Evolutionary conservation across 2,888 invertebrate genomes (phyloP), one percentile per base, ranked within the genome.

Genomic region (Leptarthrus brevirostris): DNA sequence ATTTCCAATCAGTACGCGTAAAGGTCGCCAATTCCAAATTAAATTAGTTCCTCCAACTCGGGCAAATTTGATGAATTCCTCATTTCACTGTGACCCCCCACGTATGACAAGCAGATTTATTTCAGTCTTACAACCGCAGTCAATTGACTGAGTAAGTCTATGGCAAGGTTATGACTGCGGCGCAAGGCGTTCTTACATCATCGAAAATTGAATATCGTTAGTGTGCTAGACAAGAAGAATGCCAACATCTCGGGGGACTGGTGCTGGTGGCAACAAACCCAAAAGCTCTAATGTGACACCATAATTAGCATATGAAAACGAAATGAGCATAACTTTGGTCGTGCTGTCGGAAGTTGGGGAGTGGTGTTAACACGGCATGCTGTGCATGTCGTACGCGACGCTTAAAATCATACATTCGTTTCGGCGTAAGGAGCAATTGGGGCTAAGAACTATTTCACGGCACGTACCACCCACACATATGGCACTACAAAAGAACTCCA

Each of bases 261-360:
- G 30, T 5, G 30, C 8, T 30, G 30, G 4, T 30, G 30, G 4
- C 8, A 30, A 30, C 30, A 3, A 30, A 8, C 30, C 30, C 30
- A 30, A 30, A 30, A 56, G 56, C 30, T 26, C 30, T 24, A 54
- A 56, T 56, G 56, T 56, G 30, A 56, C 56, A 56, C 34, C 12
- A 56, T 34, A 56, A 56, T 56, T 56, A 56, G 56, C 56, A 56
- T 56, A 56, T 56, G 56, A 56, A 24, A 8, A 4, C 26, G 30
- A 54, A 54, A 54, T 22, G 54, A 54, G 24, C 24, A 30, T 30
- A 30, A 30, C 30, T 30, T 30, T 3, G 8, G 30, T 30, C 4
- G 26, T 6, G 20, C 30, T 30, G n/a, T 14, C 24, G 24, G 54
- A 22, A 24, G 20, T 24, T 14, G 6, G 24, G 26, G 49, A 18